These are phyloP conservation scores for Trissoscelio sp. DNA, from an alignment of 2,888 invertebrate genomes.

Conservation along the genomic window DNA sequence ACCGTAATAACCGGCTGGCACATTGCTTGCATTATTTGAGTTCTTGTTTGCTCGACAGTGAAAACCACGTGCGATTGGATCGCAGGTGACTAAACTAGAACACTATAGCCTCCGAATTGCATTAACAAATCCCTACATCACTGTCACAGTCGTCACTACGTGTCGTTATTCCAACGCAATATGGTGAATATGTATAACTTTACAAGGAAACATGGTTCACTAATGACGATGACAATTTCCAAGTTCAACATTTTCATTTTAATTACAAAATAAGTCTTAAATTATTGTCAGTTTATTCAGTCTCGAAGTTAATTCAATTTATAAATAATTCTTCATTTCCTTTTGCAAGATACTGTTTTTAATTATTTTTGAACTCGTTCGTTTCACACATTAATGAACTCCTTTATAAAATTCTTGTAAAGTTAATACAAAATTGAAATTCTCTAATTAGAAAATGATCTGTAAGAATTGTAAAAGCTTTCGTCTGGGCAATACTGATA, in stretches of 20 bases:
- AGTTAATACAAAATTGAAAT: slow-evolving; percentile 3
- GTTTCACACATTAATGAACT: too few species aligned
- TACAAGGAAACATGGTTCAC: slow-evolving; percentile 3
- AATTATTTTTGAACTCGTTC: too few species aligned
- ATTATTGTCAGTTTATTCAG: not conserved
- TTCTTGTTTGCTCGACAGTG: slow-evolving; percentile 60
- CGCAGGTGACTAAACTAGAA: slow-evolving; percentile 54
- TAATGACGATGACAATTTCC: slow-evolving; percentile 9
- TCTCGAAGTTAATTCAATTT: too few species aligned
- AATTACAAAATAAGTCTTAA: too few species aligned
- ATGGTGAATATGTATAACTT: slow-evolving; percentile 43
- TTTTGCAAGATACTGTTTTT: too few species aligned
- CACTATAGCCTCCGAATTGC: slow-evolving; percentile 48
- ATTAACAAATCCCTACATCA: slow-evolving; percentile 47
- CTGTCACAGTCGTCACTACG: slow-evolving; percentile 41
- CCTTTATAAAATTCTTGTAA: too few species aligned
- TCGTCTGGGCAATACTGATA: not conserved
- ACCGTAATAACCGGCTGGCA: slow-evolving; percentile 45
- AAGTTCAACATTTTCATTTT: not conserved
- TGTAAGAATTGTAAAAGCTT: slow-evolving; percentile 12
- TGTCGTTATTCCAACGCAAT: slow-evolving; percentile 29
- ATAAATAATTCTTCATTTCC: too few species aligned
- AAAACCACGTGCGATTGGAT: slow-evolving; percentile 58
- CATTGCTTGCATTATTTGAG: slow-evolving; percentile 57
- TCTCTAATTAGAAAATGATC: slow-evolving; percentile 6